phyloP scores from a whole-genome alignment of 2,888 invertebrate species.

The Pseudeuparius sepicola region DNA sequence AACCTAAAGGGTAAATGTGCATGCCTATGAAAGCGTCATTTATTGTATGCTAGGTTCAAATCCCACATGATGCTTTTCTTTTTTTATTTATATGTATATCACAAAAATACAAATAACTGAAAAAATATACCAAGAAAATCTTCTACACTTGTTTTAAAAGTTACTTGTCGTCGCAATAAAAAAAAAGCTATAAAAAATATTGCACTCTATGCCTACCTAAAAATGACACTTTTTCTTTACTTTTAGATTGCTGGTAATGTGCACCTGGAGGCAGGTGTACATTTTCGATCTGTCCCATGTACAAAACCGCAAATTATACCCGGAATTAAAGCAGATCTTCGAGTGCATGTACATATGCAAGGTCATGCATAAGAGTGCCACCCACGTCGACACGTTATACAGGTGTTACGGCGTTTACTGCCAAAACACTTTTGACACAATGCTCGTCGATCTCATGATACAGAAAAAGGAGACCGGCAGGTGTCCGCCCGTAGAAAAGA shows the following conservation, averaged over 20 bases:
- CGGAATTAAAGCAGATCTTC: slow-evolving; percentile 24
- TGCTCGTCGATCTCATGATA: slow-evolving; percentile 24
- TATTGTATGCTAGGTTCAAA: no score
- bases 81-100: no score
- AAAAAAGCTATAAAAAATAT: no score
- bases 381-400: slow-evolving; percentile 22
- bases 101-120: no score
- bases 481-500: slow-evolving; percentile 14
- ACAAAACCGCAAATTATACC: slow-evolving; percentile 20
- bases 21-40: no score
- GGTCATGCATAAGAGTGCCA: slow-evolving; percentile 25
- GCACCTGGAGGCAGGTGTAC: slow-evolving; percentile 24
- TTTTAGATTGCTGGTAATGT: slow-evolving; percentile 19
- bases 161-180: no score
- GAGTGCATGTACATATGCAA: slow-evolving; percentile 24
- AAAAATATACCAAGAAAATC: no score
- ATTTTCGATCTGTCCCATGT: slow-evolving; percentile 22
- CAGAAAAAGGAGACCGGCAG: slow-evolving; percentile 21
- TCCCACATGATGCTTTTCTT: no score
- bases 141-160: no score
- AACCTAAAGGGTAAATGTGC: no score
- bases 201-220: no score
- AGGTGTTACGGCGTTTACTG: slow-evolving; percentile 21
- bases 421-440: slow-evolving; percentile 24
- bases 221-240: no score